phyloP scores from a whole-genome alignment of 2,113 vertebrate genomes.

The Salvelinus fontinalis region DNA sequence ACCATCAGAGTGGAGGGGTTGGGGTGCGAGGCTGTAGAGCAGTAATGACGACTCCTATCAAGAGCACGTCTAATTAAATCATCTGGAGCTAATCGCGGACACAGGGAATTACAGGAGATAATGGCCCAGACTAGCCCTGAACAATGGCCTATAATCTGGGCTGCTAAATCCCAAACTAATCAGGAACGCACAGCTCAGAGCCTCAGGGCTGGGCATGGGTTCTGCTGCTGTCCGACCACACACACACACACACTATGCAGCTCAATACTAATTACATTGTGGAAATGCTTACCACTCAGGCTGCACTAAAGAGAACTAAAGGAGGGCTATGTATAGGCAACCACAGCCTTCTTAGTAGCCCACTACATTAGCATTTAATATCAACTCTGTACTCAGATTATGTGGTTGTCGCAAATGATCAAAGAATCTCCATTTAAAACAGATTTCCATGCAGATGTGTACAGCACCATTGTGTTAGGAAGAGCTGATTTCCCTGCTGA shows the following conservation, averaged over 20 bases:
- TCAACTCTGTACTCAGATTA: neutral
- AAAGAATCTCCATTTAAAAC: neutral
- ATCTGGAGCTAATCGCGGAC: conserved; percentile 62
- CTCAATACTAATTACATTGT: conserved; percentile 5
- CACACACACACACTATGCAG: neutral
- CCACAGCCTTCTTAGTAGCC: neutral
- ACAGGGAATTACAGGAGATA: conserved; percentile 68
- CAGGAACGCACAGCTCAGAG: conserved; percentile 43
- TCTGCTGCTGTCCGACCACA: conserved; percentile 18
- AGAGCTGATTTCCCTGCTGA: neutral
- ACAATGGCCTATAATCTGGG: conserved; percentile 68
- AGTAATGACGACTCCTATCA: conserved; percentile 47
- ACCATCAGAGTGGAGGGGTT: too few relatives aligned
- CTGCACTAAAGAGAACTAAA: conserved; percentile 9
- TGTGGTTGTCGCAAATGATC: neutral
- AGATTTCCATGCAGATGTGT: conserved; percentile 16
- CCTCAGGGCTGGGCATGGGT: conserved; percentile 20
- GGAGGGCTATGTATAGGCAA: neutral
- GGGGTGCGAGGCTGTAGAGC: neutral
- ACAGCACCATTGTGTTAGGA: conserved; percentile 19
- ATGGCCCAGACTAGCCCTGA: conserved; percentile 48
- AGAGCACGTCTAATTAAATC: conserved; percentile 66
- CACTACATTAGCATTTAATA: neutral
- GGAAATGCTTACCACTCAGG: conserved; percentile 4
- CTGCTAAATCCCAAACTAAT: conserved; percentile 68